Conservation (phyloP, 2,888 invertebrate species). For the Agonum fuliginosum region DNA sequence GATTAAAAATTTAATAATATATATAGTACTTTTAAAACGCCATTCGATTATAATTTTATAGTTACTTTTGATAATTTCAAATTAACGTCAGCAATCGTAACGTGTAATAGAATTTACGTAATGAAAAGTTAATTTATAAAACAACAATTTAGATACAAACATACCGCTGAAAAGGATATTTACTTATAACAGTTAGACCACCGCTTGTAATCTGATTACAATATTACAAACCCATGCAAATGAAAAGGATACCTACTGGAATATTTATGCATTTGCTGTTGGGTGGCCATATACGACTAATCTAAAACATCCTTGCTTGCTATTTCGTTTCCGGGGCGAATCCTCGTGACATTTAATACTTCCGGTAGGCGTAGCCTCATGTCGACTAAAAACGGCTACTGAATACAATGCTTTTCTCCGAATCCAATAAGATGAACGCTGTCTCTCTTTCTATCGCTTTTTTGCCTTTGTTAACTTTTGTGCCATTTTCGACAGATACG, state of each 20-base stretch:
- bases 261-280: not conserved
- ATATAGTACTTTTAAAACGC: too few relatives aligned
- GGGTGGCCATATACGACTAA: not conserved
- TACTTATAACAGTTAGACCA: not conserved
- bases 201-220: not conserved
- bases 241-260: slow-evolving; percentile 2
- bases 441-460: slow-evolving; percentile 18
- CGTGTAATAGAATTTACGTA: too few relatives aligned
- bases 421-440: slow-evolving; percentile 28
- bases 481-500: slow-evolving; percentile 15
- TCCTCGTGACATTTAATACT: slow-evolving; percentile 50
- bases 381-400: not conserved
- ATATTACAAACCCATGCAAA: slow-evolving; percentile 18
- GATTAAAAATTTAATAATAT: too few relatives aligned
- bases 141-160: too few relatives aligned
- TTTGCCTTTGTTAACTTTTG: slow-evolving; percentile 12
- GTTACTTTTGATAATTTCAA: not conserved
- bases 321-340: slow-evolving; percentile 6
- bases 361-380: slow-evolving; percentile 12
- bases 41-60: too few relatives aligned
- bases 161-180: too few relatives aligned
- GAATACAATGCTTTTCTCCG: slow-evolving; percentile 15
- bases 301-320: slow-evolving; percentile 18
- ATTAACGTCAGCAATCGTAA: too few relatives aligned
- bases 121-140: too few relatives aligned